Percentiles rank a stretch among this genome's conserved stretches.
Evolutionary conservation across 2,113 vertebrate species (phyloP).

Genomic region (Echinops telfairi): DNA sequence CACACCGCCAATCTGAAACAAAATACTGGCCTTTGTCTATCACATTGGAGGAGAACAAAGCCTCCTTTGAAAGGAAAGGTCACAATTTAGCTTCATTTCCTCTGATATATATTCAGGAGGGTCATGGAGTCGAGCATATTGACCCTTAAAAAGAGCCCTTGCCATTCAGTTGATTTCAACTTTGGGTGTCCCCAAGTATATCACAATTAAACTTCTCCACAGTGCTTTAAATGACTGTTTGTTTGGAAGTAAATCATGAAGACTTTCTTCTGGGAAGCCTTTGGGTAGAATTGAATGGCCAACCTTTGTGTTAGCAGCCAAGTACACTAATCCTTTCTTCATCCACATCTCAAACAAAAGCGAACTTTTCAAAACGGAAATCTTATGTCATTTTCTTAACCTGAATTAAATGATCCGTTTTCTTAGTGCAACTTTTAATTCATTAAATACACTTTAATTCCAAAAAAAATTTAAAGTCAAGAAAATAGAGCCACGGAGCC

Average conservation of each 20-base stretch:
- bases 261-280: neutral
- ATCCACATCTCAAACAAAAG: neutral
- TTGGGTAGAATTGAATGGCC: neutral
- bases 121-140: neutral
- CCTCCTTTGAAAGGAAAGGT: conserved; percentile 5
- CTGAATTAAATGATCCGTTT: neutral
- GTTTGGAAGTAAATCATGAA: neutral
- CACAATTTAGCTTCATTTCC: neutral
- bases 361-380: neutral
- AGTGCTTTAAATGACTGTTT: neutral
- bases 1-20: too few species aligned
- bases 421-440: conserved; percentile 33
- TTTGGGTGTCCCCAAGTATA: neutral
- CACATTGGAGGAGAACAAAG: neutral
- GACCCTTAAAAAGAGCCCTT: neutral
- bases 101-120: conserved; percentile 29
- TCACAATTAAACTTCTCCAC: neutral
- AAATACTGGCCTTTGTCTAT: neutral
- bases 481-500: neutral
- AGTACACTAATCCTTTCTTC: neutral
- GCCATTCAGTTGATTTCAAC: neutral
- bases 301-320: neutral
- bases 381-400: neutral
- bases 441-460: neutral
- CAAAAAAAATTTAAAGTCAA: neutral